These are phyloP conservation scores for Spilosoma lubricipeda DNA, from an alignment of 2,888 invertebrate species.

Conservation along the genomic window DNA sequence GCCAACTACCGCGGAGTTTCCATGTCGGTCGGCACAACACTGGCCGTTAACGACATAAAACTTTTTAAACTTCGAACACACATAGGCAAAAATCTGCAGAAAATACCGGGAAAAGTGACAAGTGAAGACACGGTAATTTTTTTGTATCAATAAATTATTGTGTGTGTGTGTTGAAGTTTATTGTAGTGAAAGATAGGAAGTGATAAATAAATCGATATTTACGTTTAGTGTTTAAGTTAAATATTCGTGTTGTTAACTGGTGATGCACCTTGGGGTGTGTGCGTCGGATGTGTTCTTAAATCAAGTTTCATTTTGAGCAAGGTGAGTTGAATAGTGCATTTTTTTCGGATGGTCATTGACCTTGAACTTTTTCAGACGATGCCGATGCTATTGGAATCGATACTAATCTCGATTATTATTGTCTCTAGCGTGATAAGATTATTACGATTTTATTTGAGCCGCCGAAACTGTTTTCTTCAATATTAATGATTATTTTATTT, in stretches of 20 bases:
- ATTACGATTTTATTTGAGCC: conserved; percentile 7
- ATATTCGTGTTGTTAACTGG: conserved; percentile 58
- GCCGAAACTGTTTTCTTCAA: conserved; percentile 6
- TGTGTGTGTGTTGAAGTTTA: conserved; percentile 44
- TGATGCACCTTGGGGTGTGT: conserved; percentile 71
- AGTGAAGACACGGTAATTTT: conserved; percentile 35
- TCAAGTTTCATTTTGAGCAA: conserved; percentile 73
- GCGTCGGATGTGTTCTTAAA: conserved; percentile 66
- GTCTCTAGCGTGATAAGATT: conserved; percentile 2
- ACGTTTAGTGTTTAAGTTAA: conserved; percentile 59
- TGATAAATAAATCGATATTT: conserved; percentile 72
- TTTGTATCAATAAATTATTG: conserved; percentile 18
- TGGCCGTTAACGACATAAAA: conserved; percentile 65
- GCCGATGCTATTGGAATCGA: conserved; percentile 24
- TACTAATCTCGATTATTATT: conserved; percentile 28
- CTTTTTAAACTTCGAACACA: conserved; percentile 53
- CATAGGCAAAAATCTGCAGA: conserved; percentile 23
- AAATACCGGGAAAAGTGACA: conserved; percentile 50
- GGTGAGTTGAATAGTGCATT: conserved; percentile 75
- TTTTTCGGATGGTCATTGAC: conserved; percentile 65
- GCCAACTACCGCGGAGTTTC: conserved; percentile 66
- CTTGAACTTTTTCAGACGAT: conserved; percentile 54
- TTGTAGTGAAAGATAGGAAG: conserved; percentile 57
- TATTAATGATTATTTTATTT: background rate
- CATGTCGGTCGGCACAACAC: conserved; percentile 63